A percentile compares a stretch with the other conserved stretches of the same genome.
Evolutionary conservation across 2,888 invertebrate genomes (phyloP).

Genomic region (Diarsia mendica): DNA sequence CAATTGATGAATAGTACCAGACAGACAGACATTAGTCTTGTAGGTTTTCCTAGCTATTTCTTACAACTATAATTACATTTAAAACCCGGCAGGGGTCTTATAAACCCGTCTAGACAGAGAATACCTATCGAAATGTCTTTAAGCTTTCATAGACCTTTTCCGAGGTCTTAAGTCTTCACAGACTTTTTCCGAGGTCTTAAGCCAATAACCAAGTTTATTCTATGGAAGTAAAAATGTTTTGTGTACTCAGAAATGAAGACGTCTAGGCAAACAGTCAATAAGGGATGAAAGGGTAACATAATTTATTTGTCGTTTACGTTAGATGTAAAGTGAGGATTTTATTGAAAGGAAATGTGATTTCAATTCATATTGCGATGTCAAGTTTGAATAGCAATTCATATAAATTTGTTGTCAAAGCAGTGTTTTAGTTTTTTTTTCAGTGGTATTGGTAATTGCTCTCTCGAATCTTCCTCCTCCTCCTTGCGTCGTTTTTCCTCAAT

Average conservation of each 20-base stretch:
- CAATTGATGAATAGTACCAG: slow-evolving; percentile 5
- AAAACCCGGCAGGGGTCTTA: slow-evolving; percentile 12
- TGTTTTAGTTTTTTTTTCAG: no score
- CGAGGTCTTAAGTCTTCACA: no score
- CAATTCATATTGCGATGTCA: slow-evolving; percentile 17
- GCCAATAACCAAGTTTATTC: slow-evolving; percentile 30
- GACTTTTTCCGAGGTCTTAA: slow-evolving; percentile 15
- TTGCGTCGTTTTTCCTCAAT: no score
- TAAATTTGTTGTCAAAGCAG: not conserved
- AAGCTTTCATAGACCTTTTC: no score
- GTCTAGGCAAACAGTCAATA: slow-evolving; percentile 20
- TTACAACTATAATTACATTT: slow-evolving; percentile 1
- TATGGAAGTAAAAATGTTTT: slow-evolving; percentile 27
- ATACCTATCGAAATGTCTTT: slow-evolving; percentile 30
- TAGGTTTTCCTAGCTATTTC: not conserved
- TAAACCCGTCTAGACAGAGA: slow-evolving; percentile 59
- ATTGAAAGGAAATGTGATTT: slow-evolving; percentile 39
- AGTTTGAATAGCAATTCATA: not conserved
- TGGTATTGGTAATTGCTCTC: no score
- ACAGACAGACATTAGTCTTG: not conserved
- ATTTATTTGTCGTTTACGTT: slow-evolving; percentile 16
- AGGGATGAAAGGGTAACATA: slow-evolving; percentile 5
- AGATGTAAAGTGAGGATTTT: slow-evolving; percentile 9
- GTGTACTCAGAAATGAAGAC: slow-evolving; percentile 12
- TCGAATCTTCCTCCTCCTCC: no score